Conservation (phyloP, 2,113 vertebrate genomes). For the Oenanthe melanoleuca region DNA sequence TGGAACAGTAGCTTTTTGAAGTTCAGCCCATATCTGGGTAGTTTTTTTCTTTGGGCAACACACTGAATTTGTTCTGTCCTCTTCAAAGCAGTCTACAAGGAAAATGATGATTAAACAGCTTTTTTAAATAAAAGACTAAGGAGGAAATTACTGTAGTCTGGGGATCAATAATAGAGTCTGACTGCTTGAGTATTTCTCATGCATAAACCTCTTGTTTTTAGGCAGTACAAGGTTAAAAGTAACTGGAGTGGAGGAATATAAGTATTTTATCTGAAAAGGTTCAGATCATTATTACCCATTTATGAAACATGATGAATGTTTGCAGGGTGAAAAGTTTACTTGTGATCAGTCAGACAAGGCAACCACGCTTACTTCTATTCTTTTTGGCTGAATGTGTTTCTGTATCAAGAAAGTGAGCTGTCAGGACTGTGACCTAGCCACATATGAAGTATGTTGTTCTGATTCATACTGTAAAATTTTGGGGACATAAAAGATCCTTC, state of each 20-base stretch:
- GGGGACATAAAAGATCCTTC: not conserved
- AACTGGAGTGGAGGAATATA: not conserved
- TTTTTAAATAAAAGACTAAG: not conserved
- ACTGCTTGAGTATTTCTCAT: not conserved
- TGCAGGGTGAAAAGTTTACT: not conserved
- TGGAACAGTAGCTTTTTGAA: not conserved
- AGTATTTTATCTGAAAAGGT: not conserved
- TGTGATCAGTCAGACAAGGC: not conserved
- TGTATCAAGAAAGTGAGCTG: not conserved
- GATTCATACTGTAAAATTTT: not conserved
- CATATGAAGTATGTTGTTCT: not conserved
- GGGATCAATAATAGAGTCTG: not conserved
- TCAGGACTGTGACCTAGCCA: not conserved
- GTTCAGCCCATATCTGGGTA: not conserved
- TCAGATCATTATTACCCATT: rapidly evolving
- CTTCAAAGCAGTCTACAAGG: not conserved
- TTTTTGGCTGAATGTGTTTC: not conserved
- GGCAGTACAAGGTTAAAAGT: not conserved
- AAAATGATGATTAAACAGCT: not conserved
- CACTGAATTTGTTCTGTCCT: not conserved
- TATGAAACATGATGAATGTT: not conserved
- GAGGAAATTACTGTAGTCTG: not conserved
- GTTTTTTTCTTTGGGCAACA: not conserved
- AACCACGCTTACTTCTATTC: not conserved
- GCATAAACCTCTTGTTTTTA: not conserved